Base-by-base conservation (phyloP, 2,113 vertebrate genomes). In the Anguilla rostrata region DNA sequence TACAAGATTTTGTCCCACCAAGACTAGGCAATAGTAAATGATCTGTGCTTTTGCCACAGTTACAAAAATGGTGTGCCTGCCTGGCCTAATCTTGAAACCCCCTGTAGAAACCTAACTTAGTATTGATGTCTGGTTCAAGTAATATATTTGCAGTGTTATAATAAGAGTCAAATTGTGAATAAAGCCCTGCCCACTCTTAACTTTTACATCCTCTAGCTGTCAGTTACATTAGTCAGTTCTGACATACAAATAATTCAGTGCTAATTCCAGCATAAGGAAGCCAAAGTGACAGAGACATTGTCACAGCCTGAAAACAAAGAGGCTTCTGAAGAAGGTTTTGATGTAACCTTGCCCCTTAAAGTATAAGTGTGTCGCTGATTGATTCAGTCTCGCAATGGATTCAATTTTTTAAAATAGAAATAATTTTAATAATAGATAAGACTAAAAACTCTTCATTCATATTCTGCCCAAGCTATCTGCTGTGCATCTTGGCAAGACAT, bases 351-450 rank as follows among this genome's bases (percentile, higher is more conserved):
- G 57, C 78, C 81, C 39, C 75, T 75, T 81, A 83, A 84, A 87
- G 39, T 34, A 80, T 14, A 80, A 8, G 12, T 80, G 7, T 57
- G n/a, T 82, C 46, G 26, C 49, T 81, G 83, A 87, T 81, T 81
- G 40, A 84, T 78, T 81, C 63, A 71, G 66, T 49, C 43, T 85
- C 78, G 81, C 71, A 84, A 49, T 81, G 49, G 53, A 66, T 79
- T 87, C 34, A 43, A 39, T 57, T 46, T 46, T 46, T 46, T 5
- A 46, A 46, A 84, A 84, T 85, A 56, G 83, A 29, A 81, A 71
- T 87, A 81, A 84, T 81, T 87, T 81, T 26, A 84, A 87, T 49
- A 46, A 87, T 84, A 84, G 80, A 84, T 87, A 53, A 87, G 81
- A 87, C 78, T 84, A 49, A 84, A 63, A 82, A 82, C 34, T 57